Base-by-base conservation (phyloP, 2,113 vertebrate genomes). In the Gobiocypris rarus region DNA sequence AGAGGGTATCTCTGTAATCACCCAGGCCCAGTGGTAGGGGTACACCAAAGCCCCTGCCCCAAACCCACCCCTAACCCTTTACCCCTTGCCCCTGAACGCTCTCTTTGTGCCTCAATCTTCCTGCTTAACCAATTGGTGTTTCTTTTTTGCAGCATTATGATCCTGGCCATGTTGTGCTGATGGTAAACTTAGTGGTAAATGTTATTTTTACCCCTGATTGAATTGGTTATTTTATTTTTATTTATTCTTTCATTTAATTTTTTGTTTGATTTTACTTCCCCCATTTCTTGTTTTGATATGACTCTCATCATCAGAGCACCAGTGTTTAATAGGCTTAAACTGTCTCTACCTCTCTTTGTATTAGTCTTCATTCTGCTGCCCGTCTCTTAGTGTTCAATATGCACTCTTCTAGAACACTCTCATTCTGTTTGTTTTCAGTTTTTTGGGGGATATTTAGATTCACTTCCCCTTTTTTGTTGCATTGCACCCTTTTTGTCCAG, bases 151-250 rank as follows among this genome's bases (percentile, higher is more conserved):
- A 99, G 98, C 96, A 92, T 96, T 98, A 96, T 99, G 97, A 98
- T 96, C 98, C 97, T 96, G 98, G 96, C 97, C 97, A 98, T 99
- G 97, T 99, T 98, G 98, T 98, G 98, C 97, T 98, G 98, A 99
- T 99, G 98, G 98, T 99, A 99, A 99, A 98, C 97, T 99, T 99
- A 99, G 98, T 98, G 98, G 98, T 99, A 99, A 99, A 98, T 98
- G 96, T 98, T 96, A 95, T 97, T 98, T 98, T 99, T 93, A 93
- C 92, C 89, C 93, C 97, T 96, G 96, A 98, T 98, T 98, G 96
- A 99, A 82, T 84, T 88, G 80, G 82, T 90, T 88, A 59, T 81
- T 86, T 89, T 83, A 11, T 87, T 89, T 90, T 88, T 43, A 89
- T 90, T 92, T 90, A 73, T 90, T 87, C 87, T 90, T 91, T 92